A percentile compares a stretch with the other conserved stretches of the same genome.
Evolutionary conservation across 2,888 invertebrate species (phyloP).

Genomic region (Agrotis puta): DNA sequence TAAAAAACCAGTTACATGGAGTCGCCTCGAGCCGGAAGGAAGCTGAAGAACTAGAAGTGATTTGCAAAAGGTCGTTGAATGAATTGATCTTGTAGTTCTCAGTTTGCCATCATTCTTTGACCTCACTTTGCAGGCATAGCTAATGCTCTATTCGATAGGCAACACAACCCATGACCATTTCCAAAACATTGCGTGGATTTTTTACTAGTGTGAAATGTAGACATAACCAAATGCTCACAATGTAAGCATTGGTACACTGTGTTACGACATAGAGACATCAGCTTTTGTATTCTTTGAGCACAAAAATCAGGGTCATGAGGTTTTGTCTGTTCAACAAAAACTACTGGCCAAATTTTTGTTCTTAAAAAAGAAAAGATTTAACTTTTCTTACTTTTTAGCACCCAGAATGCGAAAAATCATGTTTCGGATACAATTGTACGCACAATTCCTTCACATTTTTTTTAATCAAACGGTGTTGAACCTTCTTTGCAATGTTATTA

Average conservation of each 20-base stretch:
- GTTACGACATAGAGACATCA: conserved; percentile 44
- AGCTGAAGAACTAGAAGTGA: conserved; percentile 1
- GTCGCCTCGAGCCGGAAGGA: conserved; percentile 15
- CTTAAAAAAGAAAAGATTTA: not conserved
- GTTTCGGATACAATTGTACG: not conserved
- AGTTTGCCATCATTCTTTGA: conserved; percentile 30
- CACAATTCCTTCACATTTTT: not conserved
- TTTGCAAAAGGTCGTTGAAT: conserved; percentile 2
- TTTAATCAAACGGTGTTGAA: not conserved
- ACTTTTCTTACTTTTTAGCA: not conserved
- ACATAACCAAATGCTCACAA: conserved; percentile 21
- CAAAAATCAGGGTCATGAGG: conserved; percentile 24
- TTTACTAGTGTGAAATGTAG: conserved; percentile 8
- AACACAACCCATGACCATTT: conserved; percentile 33
- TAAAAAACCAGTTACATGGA: not conserved
- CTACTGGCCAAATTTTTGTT: conserved; percentile 8
- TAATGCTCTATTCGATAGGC: conserved; percentile 2
- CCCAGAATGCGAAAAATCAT: not conserved
- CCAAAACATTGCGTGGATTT: conserved; percentile 34
- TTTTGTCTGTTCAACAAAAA: conserved; percentile 46
- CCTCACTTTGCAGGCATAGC: conserved; percentile 20
- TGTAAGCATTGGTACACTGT: conserved; percentile 26
- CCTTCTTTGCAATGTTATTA: not conserved
- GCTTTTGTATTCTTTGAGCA: conserved; percentile 10
- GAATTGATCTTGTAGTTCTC: not conserved